These are phyloP conservation scores for Pseudanteris insignis DNA, from an alignment of 2,888 invertebrate species.

Conservation along the genomic window DNA sequence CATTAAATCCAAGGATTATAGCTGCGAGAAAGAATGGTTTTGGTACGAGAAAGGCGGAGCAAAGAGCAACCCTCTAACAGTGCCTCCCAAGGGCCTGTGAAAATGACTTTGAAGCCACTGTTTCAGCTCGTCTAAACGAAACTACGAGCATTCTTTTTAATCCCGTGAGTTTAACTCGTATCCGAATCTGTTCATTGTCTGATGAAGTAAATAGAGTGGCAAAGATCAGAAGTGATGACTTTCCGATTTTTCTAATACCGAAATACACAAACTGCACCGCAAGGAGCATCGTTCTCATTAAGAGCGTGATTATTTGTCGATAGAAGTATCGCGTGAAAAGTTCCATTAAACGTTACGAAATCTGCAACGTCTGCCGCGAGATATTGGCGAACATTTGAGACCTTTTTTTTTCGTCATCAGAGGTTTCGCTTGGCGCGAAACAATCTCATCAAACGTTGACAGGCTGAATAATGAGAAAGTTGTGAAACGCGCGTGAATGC, in stretches of 20 bases:
- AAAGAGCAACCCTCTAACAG: slow-evolving; percentile 44
- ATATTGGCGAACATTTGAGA: slow-evolving; percentile 22
- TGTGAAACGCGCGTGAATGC: slow-evolving; percentile 21
- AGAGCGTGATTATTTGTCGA: slow-evolving; percentile 10
- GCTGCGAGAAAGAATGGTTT: slow-evolving; percentile 46
- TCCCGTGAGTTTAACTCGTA: slow-evolving; percentile 49
- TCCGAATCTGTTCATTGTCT: slow-evolving; percentile 46
- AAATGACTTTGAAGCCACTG: slow-evolving; percentile 47
- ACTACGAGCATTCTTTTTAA: slow-evolving; percentile 50
- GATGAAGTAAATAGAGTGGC: slow-evolving; percentile 42
- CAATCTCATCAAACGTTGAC: slow-evolving; percentile 35
- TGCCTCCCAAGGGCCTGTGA: slow-evolving; percentile 44
- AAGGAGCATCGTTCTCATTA: slow-evolving; percentile 29
- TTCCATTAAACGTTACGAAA: slow-evolving; percentile 1
- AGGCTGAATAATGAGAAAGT: slow-evolving; percentile 40
- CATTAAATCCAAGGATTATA: slow-evolving; percentile 50
- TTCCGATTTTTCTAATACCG: slow-evolving; percentile 39
- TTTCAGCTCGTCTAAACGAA: slow-evolving; percentile 47
- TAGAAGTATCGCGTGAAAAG: slow-evolving; percentile 8
- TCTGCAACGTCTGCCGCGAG: slow-evolving; percentile 1
- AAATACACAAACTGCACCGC: slow-evolving; percentile 20
- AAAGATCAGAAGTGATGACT: slow-evolving; percentile 42
- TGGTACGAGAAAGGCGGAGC: slow-evolving; percentile 42
- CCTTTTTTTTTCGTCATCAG: slow-evolving; percentile 12
- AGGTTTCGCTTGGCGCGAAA: slow-evolving; percentile 19